These are phyloP conservation scores for Troides oblongomaculatus DNA, from an alignment of 2,888 invertebrate species.

Conservation along the genomic window DNA sequence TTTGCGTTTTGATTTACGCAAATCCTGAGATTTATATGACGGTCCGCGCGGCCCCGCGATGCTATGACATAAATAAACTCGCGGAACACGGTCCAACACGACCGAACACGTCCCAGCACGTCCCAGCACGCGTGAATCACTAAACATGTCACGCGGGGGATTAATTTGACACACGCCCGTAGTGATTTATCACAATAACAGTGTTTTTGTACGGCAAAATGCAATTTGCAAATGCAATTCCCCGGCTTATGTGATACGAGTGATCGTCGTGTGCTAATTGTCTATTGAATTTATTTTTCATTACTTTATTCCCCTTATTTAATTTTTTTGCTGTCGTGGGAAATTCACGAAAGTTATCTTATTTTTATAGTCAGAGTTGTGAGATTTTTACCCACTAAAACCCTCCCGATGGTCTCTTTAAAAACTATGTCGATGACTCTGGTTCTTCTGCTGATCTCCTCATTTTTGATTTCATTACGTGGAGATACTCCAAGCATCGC, in stretches of 20 bases:
- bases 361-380: neutral
- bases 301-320: too few species aligned
- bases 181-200: slow-evolving; percentile 36
- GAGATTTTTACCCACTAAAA: too few species aligned
- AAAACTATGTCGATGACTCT: too few species aligned
- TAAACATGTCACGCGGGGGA: slow-evolving; percentile 46
- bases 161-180: slow-evolving; percentile 57
- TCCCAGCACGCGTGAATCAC: slow-evolving; percentile 38
- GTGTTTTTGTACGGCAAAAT: slow-evolving; percentile 26
- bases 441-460: too few species aligned
- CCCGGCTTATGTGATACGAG: neutral
- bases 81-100: slow-evolving; percentile 47
- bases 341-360: too few species aligned
- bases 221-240: slow-evolving; percentile 21
- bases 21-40: slow-evolving; percentile 42
- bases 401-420: too few species aligned
- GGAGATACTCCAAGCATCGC: too few species aligned
- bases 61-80: slow-evolving; percentile 58
- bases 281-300: slow-evolving; percentile 2
- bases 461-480: too few species aligned
- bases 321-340: neutral
- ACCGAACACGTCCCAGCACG: slow-evolving; percentile 50
- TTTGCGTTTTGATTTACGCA: slow-evolving; percentile 36
- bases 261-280: neutral
- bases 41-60: slow-evolving; percentile 45